These are phyloP conservation scores for Thelaira solivaga DNA, from an alignment of 2,888 invertebrate species.

Conservation along the genomic window DNA sequence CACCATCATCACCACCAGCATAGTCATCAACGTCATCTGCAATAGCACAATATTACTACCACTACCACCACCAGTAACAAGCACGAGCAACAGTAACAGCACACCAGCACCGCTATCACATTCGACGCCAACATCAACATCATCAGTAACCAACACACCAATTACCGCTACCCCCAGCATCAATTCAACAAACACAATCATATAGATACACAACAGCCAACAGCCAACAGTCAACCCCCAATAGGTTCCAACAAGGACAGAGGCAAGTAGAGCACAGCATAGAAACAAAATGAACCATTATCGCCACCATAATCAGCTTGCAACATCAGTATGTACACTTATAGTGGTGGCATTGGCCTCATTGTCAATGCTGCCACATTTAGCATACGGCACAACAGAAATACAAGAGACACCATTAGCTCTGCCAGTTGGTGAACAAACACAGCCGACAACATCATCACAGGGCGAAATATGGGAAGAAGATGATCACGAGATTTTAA, in stretches of 20 bases:
- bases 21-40: conserved; percentile 4
- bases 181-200: neutral
- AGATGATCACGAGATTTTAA: conserved; percentile 87
- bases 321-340: conserved; percentile 58
- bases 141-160: conserved; percentile 19
- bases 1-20: conserved; percentile 3
- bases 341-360: conserved; percentile 72
- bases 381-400: conserved; percentile 74
- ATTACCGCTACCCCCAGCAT: neutral
- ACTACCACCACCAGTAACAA: neutral
- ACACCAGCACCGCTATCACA: neutral
- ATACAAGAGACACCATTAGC: conserved; percentile 76
- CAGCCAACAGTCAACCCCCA: too few relatives aligned
- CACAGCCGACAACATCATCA: conserved; percentile 74
- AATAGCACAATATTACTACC: neutral
- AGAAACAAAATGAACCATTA: conserved; percentile 59
- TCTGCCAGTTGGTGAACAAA: conserved; percentile 75
- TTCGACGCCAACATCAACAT: conserved; percentile 1
- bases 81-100: neutral
- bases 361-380: conserved; percentile 70
- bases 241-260: conserved; percentile 26
- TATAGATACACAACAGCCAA: neutral
- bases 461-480: conserved; percentile 87
- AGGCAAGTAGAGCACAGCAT: conserved; percentile 16
- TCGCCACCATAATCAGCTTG: conserved; percentile 61